These are phyloP conservation scores for Mythimna lalbum DNA, from an alignment of 2,888 invertebrate species.

Conservation along the genomic window DNA sequence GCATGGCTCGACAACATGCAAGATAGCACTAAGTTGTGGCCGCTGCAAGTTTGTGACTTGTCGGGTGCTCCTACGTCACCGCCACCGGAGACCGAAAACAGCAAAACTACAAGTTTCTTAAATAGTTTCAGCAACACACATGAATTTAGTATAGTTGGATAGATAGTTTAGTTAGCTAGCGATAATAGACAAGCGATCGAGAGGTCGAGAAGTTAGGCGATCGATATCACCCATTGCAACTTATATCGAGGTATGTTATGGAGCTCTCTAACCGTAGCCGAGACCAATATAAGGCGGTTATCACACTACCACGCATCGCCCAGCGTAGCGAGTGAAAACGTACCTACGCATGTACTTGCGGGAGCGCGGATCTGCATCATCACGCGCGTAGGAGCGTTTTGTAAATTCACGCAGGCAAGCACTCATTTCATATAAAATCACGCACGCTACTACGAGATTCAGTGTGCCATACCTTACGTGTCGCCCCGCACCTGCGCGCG, in stretches of 20 bases:
- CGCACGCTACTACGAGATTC: no score
- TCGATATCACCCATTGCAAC: not conserved
- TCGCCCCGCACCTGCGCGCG: no score
- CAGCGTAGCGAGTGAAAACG: no score
- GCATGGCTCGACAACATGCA: conserved; percentile 31
- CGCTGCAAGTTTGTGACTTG: conserved; percentile 59
- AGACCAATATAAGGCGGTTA: no score
- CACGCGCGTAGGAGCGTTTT: no score
- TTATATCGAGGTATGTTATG: not conserved
- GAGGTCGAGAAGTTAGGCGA: conserved; percentile 7
- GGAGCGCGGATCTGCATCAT: no score
- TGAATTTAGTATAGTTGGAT: conserved; percentile 15
- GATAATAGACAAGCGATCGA: conserved; percentile 10
- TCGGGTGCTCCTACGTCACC: conserved; percentile 5
- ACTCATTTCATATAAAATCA: no score
- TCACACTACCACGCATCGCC: no score
- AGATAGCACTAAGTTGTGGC: conserved; percentile 45
- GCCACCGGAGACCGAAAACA: not conserved
- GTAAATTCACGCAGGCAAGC: no score
- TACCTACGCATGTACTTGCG: no score
- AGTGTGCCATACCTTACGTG: no score
- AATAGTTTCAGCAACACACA: conserved; percentile 23
- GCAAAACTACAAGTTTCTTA: conserved; percentile 23
- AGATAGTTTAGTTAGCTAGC: conserved; percentile 10
- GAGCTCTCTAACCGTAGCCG: no score